Evolutionary conservation across 2,797 vertebrate species (phyloP).

Genomic region (Antennarius maculatus): DNA sequence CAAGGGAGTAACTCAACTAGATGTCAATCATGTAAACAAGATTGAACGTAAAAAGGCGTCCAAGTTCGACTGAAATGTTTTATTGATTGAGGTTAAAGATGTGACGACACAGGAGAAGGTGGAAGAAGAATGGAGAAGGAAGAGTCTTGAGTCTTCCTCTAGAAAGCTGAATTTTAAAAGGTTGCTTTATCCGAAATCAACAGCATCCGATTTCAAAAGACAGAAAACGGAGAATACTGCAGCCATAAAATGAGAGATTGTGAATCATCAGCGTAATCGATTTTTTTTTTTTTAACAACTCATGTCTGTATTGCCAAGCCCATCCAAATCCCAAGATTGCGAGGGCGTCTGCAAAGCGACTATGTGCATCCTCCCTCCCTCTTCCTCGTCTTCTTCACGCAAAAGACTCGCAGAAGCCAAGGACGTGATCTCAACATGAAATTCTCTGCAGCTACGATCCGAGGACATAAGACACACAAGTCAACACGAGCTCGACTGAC

Average conservation of each 20-base stretch:
- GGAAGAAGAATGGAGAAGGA: not conserved
- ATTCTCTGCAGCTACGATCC: constrained; percentile 10
- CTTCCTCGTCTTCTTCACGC: too few species aligned
- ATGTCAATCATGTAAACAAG: constrained; percentile 26
- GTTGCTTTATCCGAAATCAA: too few species aligned
- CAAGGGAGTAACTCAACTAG: constrained; percentile 19
- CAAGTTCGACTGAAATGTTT: constrained; percentile 17
- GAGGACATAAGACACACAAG: not conserved
- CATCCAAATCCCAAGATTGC: too few species aligned
- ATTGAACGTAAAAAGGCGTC: constrained; percentile 42
- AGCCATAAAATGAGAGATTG: not conserved
- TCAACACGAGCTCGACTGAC: not conserved
- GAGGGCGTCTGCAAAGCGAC: too few species aligned
- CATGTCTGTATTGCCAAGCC: too few species aligned
- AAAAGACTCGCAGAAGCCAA: not conserved
- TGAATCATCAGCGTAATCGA: too few species aligned
- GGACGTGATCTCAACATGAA: constrained; percentile 19
- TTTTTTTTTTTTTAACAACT: too few species aligned
- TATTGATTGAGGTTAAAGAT: constrained; percentile 20
- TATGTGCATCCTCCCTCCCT: too few species aligned
- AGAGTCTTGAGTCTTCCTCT: not conserved
- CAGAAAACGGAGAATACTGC: not conserved
- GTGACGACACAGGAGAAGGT: not conserved
- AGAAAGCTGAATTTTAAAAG: not conserved
- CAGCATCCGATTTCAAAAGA: too few species aligned